Evolutionary conservation across 2,797 vertebrate genomes (phyloP).

Genomic region (Pangasius djambal): DNA sequence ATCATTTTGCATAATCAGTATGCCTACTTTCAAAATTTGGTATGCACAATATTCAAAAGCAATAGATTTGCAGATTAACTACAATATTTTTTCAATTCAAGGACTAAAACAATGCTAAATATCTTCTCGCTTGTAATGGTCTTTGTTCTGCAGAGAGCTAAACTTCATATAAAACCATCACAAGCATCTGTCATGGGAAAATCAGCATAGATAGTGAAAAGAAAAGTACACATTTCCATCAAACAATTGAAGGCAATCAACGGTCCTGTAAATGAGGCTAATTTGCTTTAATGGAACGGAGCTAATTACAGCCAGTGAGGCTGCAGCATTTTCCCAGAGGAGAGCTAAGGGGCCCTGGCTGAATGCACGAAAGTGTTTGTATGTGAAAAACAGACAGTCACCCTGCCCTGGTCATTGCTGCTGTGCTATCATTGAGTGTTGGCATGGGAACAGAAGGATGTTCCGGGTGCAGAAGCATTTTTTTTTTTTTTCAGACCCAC

Average conservation of each 20-base stretch:
- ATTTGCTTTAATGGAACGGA: conserved; percentile 71
- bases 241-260: conserved; percentile 38
- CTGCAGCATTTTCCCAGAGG: neutral
- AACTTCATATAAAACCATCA: neutral
- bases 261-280: conserved; percentile 56
- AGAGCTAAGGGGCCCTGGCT: conserved; percentile 1
- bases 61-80: neutral
- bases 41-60: neutral
- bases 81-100: neutral
- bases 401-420: neutral
- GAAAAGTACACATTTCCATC: conserved; percentile 31
- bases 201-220: neutral
- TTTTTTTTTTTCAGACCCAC: conserved; percentile 39
- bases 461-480: conserved; percentile 40
- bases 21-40: neutral
- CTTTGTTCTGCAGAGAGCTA: conserved; percentile 13
- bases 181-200: neutral
- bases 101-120: neutral
- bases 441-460: conserved; percentile 65
- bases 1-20: neutral
- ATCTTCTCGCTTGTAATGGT: neutral
- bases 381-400: conserved; percentile 4
- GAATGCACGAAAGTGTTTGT: conserved; percentile 6
- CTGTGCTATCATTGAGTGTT: conserved; percentile 48
- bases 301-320: conserved; percentile 72